Evolutionary conservation across 2,113 vertebrate genomes (phyloP).

Genomic region (Scytalopus superciliaris): DNA sequence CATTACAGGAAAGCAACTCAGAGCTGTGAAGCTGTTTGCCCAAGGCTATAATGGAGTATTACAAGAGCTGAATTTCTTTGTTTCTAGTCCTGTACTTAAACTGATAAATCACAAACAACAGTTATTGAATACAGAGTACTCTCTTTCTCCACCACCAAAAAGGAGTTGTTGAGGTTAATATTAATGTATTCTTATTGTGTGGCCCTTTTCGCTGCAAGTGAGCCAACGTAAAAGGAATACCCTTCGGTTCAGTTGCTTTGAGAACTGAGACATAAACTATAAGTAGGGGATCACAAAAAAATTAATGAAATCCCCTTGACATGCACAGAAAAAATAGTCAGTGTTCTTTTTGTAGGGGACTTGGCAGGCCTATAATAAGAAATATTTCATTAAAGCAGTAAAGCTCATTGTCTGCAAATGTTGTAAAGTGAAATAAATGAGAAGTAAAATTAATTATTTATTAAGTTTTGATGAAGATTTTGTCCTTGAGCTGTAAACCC

Average conservation of each 20-base stretch:
- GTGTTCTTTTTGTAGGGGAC: not conserved
- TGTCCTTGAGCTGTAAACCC: constrained; percentile 10
- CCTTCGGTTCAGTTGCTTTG: not conserved
- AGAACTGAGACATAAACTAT: not conserved
- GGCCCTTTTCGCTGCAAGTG: not conserved
- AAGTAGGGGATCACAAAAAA: not conserved
- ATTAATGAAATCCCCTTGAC: not conserved
- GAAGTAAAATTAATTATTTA: constrained; percentile 26
- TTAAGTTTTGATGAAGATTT: constrained; percentile 14
- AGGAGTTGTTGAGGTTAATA: not conserved
- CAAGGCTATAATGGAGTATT: not conserved
- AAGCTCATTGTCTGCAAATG: constrained; percentile 1
- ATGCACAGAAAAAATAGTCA: not conserved
- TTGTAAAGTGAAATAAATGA: constrained; percentile 20
- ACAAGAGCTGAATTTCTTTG: not conserved
- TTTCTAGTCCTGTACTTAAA: not conserved
- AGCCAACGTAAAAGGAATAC: not conserved
- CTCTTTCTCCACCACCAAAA: not conserved
- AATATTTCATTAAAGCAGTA: not conserved
- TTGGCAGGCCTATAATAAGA: not conserved
- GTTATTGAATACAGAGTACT: not conserved
- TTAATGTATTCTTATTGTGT: not conserved
- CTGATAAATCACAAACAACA: not conserved
- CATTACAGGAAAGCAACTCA: not conserved
- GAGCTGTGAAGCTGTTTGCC: not conserved